Conservation (phyloP, 2,888 invertebrate genomes). For the Stramonita haemastoma region DNA sequence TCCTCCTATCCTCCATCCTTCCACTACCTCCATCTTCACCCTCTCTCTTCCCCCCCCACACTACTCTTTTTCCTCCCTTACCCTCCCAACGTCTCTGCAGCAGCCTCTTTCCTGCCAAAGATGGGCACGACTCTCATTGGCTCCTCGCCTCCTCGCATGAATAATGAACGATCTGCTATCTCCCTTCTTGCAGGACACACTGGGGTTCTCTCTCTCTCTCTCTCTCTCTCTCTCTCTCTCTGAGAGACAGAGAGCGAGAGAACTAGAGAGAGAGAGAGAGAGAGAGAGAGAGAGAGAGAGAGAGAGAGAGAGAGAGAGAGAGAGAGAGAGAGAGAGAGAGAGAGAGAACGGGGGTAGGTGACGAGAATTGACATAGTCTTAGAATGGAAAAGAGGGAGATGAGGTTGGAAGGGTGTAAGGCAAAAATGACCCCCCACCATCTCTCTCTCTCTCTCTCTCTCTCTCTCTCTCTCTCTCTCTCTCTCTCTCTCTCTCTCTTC, state of each 20-base stretch:
- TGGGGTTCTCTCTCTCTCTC: background rate
- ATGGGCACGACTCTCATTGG: slow-evolving; percentile 13
- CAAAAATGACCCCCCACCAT: no score
- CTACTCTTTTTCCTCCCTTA: background rate
- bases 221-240: no score
- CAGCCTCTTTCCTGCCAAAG: background rate
- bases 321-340: no score
- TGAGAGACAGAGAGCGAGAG: no score
- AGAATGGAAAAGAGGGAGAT: no score
- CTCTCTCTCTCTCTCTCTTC: no score
- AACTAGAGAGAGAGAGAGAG: no score
- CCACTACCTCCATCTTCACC: background rate
- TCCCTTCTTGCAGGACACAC: background rate
- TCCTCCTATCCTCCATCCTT: background rate
- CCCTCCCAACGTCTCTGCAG: background rate
- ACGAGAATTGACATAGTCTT: background rate
- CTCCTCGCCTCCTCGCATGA: background rate
- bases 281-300: no score
- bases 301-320: no score
- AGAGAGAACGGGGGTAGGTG: background rate
- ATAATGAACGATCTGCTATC: slow-evolving; percentile 8
- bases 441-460: no score
- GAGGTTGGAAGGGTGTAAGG: no score
- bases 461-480: no score
- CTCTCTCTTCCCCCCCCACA: background rate